Evolutionary conservation across 2,113 vertebrate genomes (phyloP).

Genomic region (Xenopus borealis): DNA sequence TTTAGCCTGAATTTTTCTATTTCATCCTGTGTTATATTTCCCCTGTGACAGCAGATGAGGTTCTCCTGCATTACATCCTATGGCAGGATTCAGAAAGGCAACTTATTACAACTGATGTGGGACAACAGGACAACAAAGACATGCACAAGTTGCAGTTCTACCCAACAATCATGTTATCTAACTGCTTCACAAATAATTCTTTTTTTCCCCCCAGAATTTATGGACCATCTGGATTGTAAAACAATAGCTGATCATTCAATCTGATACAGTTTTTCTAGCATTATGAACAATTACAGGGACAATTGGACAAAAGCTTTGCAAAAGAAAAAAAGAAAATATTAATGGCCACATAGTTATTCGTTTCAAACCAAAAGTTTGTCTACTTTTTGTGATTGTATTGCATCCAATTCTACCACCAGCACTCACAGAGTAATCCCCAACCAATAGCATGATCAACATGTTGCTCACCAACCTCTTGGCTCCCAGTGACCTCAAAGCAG

Average conservation of each 20-base stretch:
- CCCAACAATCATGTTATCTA: neutral
- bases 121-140: neutral
- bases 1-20: slow-evolving; percentile 39
- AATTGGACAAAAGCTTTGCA: no score
- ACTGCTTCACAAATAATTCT: slow-evolving; percentile 16
- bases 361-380: no score
- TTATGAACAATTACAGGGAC: no score
- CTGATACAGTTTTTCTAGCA: neutral
- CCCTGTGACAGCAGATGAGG: slow-evolving; percentile 41
- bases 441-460: no score
- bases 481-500: no score
- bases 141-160: neutral
- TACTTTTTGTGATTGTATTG: no score
- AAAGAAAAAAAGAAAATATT: no score
- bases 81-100: slow-evolving; percentile 21
- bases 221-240: slow-evolving; percentile 17
- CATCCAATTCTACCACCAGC: no score
- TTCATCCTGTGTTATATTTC: slow-evolving; percentile 50
- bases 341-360: no score
- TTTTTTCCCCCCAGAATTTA: neutral
- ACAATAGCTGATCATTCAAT: neutral
- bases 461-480: no score
- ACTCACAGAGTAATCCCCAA: no score
- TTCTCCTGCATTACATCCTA: slow-evolving; percentile 27
- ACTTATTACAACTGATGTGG: slow-evolving; percentile 40